Percentiles rank a stretch among this genome's conserved stretches.
Evolutionary conservation across 2,113 vertebrate species (phyloP).

Genomic region (Megaleporinus macrocephalus): DNA sequence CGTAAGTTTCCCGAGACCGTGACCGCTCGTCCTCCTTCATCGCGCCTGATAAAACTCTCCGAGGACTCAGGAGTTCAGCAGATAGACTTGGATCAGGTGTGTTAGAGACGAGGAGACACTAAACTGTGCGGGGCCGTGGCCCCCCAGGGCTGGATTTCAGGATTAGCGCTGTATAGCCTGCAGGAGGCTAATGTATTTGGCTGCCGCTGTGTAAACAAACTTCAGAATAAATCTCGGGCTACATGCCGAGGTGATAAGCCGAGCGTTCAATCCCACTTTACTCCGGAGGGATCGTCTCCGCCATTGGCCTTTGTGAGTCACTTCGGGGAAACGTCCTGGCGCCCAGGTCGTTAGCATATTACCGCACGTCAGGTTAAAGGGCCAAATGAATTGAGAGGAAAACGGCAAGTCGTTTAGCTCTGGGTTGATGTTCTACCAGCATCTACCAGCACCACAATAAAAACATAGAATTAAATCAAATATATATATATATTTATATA

Average conservation of each 20-base stretch:
- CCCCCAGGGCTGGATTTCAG: not conserved
- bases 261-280: not conserved
- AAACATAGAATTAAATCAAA: no score
- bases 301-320: not conserved
- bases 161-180: conserved; percentile 5
- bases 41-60: not conserved
- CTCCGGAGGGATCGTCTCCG: not conserved
- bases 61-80: not conserved
- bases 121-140: not conserved
- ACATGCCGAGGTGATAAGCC: not conserved
- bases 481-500: no score
- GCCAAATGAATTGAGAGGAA: not conserved
- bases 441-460: no score
- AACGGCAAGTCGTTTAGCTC: no score
- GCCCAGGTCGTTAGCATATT: not conserved
- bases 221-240: not conserved
- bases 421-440: not conserved
- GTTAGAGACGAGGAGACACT: not conserved
- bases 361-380: not conserved
- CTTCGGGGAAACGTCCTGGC: not conserved
- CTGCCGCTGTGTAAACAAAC: not conserved
- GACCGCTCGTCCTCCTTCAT: not conserved
- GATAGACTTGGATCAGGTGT: not conserved
- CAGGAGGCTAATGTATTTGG: conserved; percentile 2
- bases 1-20: not conserved